A percentile compares a stretch with the other conserved stretches of the same genome.
phyloP scores from a whole-genome alignment of 1,140 invertebrate genomes.

The Paraescarpia echinospica region DNA sequence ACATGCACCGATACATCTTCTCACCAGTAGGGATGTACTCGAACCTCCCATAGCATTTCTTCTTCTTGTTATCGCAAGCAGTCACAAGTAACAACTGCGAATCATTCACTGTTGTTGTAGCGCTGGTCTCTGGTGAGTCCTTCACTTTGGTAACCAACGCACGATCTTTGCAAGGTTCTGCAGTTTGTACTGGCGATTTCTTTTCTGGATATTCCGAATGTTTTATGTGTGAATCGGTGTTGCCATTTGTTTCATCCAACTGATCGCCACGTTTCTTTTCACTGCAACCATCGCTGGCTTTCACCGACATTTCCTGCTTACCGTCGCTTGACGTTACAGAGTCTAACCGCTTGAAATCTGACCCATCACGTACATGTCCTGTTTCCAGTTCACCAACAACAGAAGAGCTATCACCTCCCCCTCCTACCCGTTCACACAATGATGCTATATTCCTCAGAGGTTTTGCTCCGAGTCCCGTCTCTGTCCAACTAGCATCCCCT shows the following conservation, averaged over 20 bases:
- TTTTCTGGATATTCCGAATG: not conserved
- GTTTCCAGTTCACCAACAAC: not conserved
- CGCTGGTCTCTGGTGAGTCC: not conserved
- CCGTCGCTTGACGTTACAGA: not conserved
- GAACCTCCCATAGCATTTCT: constrained; percentile 21
- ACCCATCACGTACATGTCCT: not conserved
- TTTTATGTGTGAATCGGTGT: not conserved
- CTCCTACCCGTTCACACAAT: not conserved
- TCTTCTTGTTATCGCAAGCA: constrained; percentile 1
- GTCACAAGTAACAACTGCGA: not conserved
- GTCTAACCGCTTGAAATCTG: not conserved
- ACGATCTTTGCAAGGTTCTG: not conserved
- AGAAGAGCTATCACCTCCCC: not conserved
- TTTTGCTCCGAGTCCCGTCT: not conserved
- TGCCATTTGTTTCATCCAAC: not conserved
- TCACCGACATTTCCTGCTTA: not conserved
- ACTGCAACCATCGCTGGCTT: not conserved
- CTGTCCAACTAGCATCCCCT: not conserved
- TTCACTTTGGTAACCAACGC: not conserved
- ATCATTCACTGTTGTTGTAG: not conserved
- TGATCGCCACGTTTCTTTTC: not conserved
- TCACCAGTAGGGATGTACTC: constrained; percentile 26
- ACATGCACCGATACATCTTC: constrained; percentile 25
- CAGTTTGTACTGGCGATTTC: not conserved
- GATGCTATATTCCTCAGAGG: not conserved